Base-by-base conservation (phyloP, 2,113 vertebrate genomes). In the Scomber japonicus region DNA sequence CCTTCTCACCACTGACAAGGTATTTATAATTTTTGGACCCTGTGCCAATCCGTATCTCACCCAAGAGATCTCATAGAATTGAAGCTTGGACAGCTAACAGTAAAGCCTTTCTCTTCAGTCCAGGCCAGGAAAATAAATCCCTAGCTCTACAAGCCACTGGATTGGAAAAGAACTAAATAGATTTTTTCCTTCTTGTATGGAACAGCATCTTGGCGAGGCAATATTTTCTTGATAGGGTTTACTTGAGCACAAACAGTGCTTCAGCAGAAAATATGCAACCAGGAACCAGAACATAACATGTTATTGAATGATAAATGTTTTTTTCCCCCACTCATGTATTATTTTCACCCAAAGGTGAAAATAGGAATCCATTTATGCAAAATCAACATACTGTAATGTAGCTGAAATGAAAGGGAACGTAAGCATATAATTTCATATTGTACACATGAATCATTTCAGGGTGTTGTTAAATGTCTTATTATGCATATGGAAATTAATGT, bases 141-240 rank as follows among this genome's bases (percentile, higher is more conserved):
- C 49, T 35, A 15, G 64, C 84, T 85, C 73, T 84, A 83, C 87
- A 85, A 91, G 72, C 90, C 86, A 89, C 77, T 92, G 89, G 80
- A 92, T 89, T 88, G 92, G 92, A 94, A 92, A 91, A 83, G 51
- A 87, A 86, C 81, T 75, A 89, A 93, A 94, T 89, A 81, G 84
- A 88, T 91, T 87, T 91, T 80, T 83, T 75, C 78, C 69, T 59
- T 68, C 77, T 81, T 69, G 50, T 86, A 85, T 90, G 72, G 89
- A 90, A 89, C 76, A 55, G 72, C 80, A 78, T 85, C 81, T 88
- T 72, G 79, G 86, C 3, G 46, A 71, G 86, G 87, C 84, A 86
- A 88, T 91, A 88, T 92, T 88, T 81, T 88, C 75, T 87, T 91
- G 90, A 93, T 90, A 86, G 78, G 81, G 91, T 91, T 89, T 85